phyloP scores from a whole-genome alignment of 1,140 invertebrate genomes.

The Gerris buenoi region DNA sequence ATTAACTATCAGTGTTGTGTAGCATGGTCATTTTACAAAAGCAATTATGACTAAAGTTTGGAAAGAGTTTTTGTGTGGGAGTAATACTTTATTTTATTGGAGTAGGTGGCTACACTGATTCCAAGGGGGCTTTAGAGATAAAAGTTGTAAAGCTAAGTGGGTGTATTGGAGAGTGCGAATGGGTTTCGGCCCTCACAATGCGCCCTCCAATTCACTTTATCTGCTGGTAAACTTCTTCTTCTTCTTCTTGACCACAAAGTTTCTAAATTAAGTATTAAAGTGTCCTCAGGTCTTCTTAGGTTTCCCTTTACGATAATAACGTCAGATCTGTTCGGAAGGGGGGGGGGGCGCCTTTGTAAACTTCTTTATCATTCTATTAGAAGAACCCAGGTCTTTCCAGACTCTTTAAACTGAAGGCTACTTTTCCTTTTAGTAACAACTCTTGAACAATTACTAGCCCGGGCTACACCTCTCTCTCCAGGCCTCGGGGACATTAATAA shows the following conservation, averaged over 20 bases:
- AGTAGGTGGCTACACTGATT: no score
- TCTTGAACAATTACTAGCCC: neutral
- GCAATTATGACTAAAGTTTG: no score
- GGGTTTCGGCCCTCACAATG: neutral
- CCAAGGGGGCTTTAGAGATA: neutral
- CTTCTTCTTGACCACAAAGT: neutral
- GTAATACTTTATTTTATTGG: neutral
- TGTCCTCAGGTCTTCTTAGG: neutral
- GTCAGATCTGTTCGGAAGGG: neutral
- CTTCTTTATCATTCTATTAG: neutral
- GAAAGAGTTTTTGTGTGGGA: no score
- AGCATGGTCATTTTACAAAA: no score
- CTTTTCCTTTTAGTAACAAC: neutral
- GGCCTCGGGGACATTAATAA: neutral
- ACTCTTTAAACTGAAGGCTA: neutral
- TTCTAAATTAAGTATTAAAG: neutral
- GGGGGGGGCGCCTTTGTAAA: neutral
- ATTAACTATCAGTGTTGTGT: no score
- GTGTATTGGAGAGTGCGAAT: neutral
- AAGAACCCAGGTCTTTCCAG: neutral
- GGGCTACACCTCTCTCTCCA: neutral
- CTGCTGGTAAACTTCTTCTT: neutral
- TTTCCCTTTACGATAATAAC: neutral
- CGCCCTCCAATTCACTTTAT: neutral
- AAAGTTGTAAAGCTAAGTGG: neutral